Evolutionary conservation across 2,797 vertebrate genomes (phyloP).

Genomic region (Xenopus petersii): DNA sequence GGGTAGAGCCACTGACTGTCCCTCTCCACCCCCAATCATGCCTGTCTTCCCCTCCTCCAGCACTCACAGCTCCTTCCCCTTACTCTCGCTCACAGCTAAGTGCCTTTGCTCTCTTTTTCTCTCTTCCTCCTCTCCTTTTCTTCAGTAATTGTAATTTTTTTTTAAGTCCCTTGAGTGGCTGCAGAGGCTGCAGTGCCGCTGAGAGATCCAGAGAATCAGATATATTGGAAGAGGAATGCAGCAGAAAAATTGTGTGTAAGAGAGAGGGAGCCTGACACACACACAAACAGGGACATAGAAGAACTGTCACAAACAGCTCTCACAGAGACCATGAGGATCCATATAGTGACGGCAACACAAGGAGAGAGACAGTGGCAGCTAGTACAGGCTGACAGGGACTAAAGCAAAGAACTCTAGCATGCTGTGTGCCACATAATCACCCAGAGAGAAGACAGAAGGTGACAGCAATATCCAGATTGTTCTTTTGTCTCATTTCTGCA

Average conservation of each 20-base stretch:
- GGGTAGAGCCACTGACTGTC: too few relatives aligned
- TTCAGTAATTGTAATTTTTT: not conserved
- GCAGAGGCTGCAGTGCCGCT: conserved; percentile 32
- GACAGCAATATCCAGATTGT: too few relatives aligned
- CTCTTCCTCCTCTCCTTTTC: too few relatives aligned
- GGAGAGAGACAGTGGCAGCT: not conserved
- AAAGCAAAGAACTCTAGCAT: not conserved
- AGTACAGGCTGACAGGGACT: not conserved
- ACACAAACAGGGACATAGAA: not conserved
- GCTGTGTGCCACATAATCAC: not conserved
- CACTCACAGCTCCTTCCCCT: too few relatives aligned
- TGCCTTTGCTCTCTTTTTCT: too few relatives aligned
- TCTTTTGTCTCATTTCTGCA: not conserved
- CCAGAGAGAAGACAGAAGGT: not conserved
- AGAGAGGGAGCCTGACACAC: not conserved
- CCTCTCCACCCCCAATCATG: too few relatives aligned
- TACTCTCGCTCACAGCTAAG: too few relatives aligned
- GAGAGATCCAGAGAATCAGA: not conserved
- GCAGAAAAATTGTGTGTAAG: not conserved
- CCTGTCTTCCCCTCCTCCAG: too few relatives aligned
- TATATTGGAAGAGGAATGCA: not conserved
- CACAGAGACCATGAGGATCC: not conserved
- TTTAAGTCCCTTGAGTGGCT: conserved; percentile 23
- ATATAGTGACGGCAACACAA: too few relatives aligned
- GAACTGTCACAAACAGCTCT: not conserved